Base-by-base conservation (phyloP, 2,797 vertebrate genomes). In the Sebastes steindachneri region DNA sequence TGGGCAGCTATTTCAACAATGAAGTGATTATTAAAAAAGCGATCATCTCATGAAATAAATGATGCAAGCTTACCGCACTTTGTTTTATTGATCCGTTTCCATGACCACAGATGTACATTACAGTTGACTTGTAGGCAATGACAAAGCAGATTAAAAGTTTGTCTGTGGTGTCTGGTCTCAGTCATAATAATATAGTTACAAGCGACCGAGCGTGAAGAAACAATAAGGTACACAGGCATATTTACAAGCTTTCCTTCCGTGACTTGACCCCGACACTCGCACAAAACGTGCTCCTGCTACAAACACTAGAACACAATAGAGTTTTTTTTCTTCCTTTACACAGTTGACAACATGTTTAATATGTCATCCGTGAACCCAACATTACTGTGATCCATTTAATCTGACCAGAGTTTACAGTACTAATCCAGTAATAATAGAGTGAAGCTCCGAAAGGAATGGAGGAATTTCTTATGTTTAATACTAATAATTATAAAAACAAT, bases 151-250 rank as follows among this genome's bases (percentile, higher is more conserved):
- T 88, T 92, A 88, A 94, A 91, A 86, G 75, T 90, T 86, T 88
- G 69, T 82, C 80, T 86, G 89, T 88, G 88, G 85, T 35, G 65
- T 92, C 83, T 45, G 84, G 75, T 87, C 88, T 90, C 88, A 91
- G 92, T 94, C 92, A 91, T 95, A 94, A 95, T 93, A 91, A 87
- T 94, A 93, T 90, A 92, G 93, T 92, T 94, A 93, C 90, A 95
- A 92, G 93, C 75, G 82, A 92, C 92, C 68, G 90, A 93, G 88
- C 45, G 73, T 86, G 89, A 90, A 90, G 88, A 94, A 94, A 90
- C 85, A 75, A 82, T 87, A 90, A 90, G 85, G 89, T 93, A 89
- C 80, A 83, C 83, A 83, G 88, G 91, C 88, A 86, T 94, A 96
- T 95, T 95, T 95, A 95, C 95, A 95, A 93, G 91, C 92, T 78